A percentile compares a stretch with the other conserved stretches of the same genome.
Evolutionary conservation across 2,888 invertebrate species (phyloP).

Genomic region (Hoplodrina blanda): DNA sequence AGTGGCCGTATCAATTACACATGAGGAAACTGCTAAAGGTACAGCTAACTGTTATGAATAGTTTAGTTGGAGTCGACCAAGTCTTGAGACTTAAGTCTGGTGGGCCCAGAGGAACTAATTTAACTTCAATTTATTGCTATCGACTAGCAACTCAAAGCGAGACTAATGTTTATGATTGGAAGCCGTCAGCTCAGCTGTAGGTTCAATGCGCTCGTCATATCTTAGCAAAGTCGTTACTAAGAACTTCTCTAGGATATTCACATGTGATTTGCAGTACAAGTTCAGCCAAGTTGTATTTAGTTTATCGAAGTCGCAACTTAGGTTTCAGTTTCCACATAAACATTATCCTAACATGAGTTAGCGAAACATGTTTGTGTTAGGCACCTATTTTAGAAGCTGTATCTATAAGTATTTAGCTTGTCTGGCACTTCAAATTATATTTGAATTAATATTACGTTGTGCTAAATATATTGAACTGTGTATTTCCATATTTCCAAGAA

Average conservation of each 20-base stretch:
- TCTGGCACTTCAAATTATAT: neutral
- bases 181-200: slow-evolving; percentile 42
- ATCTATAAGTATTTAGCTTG: neutral
- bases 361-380: slow-evolving; percentile 12
- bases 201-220: slow-evolving; percentile 64
- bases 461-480: neutral
- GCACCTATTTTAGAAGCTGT: slow-evolving; percentile 6
- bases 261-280: slow-evolving; percentile 42
- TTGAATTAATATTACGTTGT: neutral
- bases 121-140: slow-evolving; percentile 75
- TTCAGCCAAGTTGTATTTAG: slow-evolving; percentile 43
- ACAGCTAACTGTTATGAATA: slow-evolving; percentile 53
- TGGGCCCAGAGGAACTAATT: slow-evolving; percentile 73
- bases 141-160: slow-evolving; percentile 62
- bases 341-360: slow-evolving; percentile 37
- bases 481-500: slow-evolving; percentile 16
- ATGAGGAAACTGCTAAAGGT: slow-evolving; percentile 50
- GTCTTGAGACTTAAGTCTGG: slow-evolving; percentile 50
- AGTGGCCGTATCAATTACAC: slow-evolving; percentile 57
- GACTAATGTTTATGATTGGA: slow-evolving; percentile 66
- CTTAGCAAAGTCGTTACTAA: slow-evolving; percentile 38
- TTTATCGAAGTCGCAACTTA: slow-evolving; percentile 44
- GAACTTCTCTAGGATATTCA: slow-evolving; percentile 46
- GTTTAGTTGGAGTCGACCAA: slow-evolving; percentile 31
- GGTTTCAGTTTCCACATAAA: slow-evolving; percentile 43